Evolutionary conservation across 2,113 vertebrate species (phyloP).

Genomic region (Myiozetetes cayanensis): DNA sequence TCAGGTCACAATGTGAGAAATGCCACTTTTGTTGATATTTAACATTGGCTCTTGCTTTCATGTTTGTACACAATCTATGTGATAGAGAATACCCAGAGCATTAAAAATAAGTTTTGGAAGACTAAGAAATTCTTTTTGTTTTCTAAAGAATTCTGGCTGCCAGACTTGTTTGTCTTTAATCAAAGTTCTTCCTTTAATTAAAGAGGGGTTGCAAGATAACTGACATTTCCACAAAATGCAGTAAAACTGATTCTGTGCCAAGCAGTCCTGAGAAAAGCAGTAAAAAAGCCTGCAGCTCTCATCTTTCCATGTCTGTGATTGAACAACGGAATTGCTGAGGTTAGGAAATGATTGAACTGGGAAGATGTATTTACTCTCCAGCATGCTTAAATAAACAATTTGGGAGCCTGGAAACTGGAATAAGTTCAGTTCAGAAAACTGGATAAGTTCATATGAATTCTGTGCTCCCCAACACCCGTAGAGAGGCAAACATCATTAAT

Average conservation of each 20-base stretch:
- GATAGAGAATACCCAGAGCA: neutral
- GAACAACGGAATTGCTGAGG: neutral
- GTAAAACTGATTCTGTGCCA: neutral
- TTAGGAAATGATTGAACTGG: neutral
- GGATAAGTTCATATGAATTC: neutral
- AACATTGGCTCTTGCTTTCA: neutral
- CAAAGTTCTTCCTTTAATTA: conserved; percentile 1
- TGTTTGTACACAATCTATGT: neutral
- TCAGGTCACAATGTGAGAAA: conserved; percentile 12
- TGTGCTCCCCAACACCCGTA: neutral
- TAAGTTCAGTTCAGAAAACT: neutral
- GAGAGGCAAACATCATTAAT: neutral
- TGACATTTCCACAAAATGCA: neutral
- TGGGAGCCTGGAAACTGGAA: neutral
- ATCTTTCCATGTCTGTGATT: neutral
- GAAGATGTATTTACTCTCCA: neutral
- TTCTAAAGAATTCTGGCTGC: neutral
- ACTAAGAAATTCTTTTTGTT: neutral
- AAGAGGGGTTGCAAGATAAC: neutral
- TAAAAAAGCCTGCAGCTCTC: neutral
- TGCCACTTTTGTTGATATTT: neutral
- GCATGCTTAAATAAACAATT: neutral
- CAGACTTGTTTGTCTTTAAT: neutral
- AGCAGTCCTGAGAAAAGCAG: neutral
- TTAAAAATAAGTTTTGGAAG: neutral